Evolutionary conservation across 35 echinoderm and acorn worm genomes (phyloP), one percentile per base, ranked within the genome.

Genomic region (Stichopus chloronotus): DNA sequence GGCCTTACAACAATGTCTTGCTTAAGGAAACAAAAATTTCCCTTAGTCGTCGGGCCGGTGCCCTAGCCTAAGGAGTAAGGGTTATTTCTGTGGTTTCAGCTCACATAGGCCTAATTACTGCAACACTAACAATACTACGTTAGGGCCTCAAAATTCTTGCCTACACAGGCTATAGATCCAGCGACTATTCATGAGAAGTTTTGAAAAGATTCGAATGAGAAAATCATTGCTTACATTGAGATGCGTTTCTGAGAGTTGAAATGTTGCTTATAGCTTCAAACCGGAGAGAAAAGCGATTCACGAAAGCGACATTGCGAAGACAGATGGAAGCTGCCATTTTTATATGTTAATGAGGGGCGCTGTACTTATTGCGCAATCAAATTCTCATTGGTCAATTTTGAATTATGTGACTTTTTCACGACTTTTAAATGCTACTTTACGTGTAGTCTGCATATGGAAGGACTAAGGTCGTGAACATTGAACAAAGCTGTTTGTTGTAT

Each of bases 381-480:
- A 76, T 61, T 52, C 52, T 78, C 61, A 88, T 87, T 93, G 72
- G 77, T 53, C 16, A 95, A 74, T 69, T 58, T 77, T 59, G n/a
- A 25, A 94, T 59, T 53, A 93, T 9, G 54, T 60, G 16, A 23
- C 76, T 22, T 5, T 63, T 61, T 52, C 60, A 92, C 94, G 79
- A 93, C 94, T 94, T 97, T 97, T 97, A 97, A 97, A 97, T 95
- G 81, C 86, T 91, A 68, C 55, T 78, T 90, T 88, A 56, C 82
- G 58, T 85, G 17, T 58, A 17, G 17, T 58, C 55, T n/a, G 21
- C 55, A 55, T 12, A 43, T 43, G 30, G 30, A 43, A 43, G 1
- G 30, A 43, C 30, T 43, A 43, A 43, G 30, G 30, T 43, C 30
- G 30, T 43, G 30, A 43, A 43, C 30, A 43, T 43, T 43, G 30